phyloP scores from a whole-genome alignment of 2,113 vertebrate species.

The Chionomys nivalis region DNA sequence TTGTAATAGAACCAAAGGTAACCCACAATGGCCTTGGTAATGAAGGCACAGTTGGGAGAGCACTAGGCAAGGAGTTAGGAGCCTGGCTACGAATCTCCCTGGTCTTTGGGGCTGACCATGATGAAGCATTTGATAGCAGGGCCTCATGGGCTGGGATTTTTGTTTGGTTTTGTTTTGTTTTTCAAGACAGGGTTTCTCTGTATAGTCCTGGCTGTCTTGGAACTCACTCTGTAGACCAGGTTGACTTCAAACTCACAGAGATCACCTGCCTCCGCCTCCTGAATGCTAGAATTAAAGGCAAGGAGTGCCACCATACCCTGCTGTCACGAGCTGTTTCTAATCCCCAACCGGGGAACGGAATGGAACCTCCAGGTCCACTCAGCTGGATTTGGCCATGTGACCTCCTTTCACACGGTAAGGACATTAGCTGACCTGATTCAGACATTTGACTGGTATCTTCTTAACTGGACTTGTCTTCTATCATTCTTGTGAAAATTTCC shows the following conservation, averaged over 20 bases:
- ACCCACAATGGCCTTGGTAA: not conserved
- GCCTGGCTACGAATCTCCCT: not conserved
- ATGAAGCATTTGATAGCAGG: not conserved
- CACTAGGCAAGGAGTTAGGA: not conserved
- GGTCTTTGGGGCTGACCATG: not conserved
- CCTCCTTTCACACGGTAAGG: not conserved
- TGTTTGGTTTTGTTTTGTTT: not conserved
- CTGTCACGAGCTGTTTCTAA: not conserved
- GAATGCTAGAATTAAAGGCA: not conserved
- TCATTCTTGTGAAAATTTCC: not conserved
- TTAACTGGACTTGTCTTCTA: not conserved
- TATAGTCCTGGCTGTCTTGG: not conserved
- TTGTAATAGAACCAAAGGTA: not conserved
- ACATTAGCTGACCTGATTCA: not conserved
- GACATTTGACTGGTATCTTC: not conserved
- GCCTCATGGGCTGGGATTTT: not conserved
- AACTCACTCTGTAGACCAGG: not conserved
- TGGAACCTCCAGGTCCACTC: fast-evolving
- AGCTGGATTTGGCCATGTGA: not conserved
- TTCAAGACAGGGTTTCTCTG: not conserved
- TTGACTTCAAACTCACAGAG: not conserved
- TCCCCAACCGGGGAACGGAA: not conserved
- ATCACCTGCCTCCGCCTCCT: not conserved
- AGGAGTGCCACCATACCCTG: not conserved
- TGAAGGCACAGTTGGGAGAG: not conserved